These are phyloP conservation scores for Nicator chloris DNA, from an alignment of 2,113 vertebrate genomes.

Conservation along the genomic window DNA sequence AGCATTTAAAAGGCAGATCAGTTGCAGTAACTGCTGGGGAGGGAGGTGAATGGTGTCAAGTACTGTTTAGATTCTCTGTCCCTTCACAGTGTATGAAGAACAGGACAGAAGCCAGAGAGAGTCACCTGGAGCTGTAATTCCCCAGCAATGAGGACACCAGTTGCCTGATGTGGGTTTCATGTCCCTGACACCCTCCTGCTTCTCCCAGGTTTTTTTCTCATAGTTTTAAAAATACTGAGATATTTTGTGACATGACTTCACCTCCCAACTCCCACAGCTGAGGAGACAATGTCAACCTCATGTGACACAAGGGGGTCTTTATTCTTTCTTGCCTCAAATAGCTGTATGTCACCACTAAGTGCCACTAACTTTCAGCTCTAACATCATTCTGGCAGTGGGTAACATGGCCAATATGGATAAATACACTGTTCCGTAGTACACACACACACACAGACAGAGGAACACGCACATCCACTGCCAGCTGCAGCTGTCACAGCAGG, in stretches of 20 bases:
- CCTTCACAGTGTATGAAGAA: not conserved
- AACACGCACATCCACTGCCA: not conserved
- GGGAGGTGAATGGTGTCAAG: not conserved
- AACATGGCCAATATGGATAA: not conserved
- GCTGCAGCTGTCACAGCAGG: not conserved
- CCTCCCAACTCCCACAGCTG: fast-evolving
- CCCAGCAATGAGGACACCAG: not conserved
- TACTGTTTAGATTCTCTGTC: not conserved
- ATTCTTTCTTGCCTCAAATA: not conserved
- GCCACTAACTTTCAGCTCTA: not conserved
- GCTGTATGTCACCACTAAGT: not conserved
- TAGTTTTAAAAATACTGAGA: not conserved
- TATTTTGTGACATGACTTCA: not conserved
- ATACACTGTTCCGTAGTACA: not conserved
- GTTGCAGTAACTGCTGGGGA: not conserved
- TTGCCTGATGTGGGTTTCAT: not conserved
- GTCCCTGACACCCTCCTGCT: not conserved
- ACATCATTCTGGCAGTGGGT: not conserved
- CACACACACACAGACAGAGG: not conserved
- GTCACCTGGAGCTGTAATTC: not conserved
- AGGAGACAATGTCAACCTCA: not conserved
- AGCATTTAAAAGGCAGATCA: not conserved
- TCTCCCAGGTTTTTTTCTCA: not conserved
- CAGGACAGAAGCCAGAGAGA: not conserved
- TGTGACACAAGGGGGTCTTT: not conserved